phyloP scores from a whole-genome alignment of 2,113 vertebrate species.

The Copsychus sechellarum region DNA sequence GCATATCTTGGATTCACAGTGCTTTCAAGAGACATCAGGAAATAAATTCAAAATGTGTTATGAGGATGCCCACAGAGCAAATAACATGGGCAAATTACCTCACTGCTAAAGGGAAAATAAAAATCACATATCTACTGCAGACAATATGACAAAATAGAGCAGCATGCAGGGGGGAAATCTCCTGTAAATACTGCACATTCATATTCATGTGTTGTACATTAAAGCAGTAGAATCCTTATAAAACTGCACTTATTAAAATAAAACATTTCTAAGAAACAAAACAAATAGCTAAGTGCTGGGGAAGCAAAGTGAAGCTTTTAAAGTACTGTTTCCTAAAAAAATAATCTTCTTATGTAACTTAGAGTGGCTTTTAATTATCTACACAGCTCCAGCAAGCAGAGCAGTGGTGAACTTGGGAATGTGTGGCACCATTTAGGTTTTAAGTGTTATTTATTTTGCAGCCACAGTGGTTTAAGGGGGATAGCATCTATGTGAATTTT shows the following conservation, averaged over 20 bases:
- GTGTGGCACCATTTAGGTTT: background rate
- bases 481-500: background rate
- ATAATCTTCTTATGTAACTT: background rate
- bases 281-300: background rate
- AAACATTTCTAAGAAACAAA: background rate
- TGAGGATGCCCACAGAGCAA: constrained; percentile 74
- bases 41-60: constrained; percentile 72
- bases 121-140: constrained; percentile 39
- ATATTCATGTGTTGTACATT: constrained; percentile 23
- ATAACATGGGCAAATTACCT: constrained; percentile 75
- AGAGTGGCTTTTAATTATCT: constrained; percentile 58
- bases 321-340: background rate
- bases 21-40: constrained; percentile 68
- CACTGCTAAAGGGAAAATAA: constrained; percentile 59
- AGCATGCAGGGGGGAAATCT: background rate
- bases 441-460: background rate
- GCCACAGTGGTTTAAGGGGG: background rate
- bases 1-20: constrained; percentile 72
- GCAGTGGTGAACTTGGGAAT: background rate
- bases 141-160: constrained; percentile 45
- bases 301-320: background rate
- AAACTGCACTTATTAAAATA: constrained; percentile 9
- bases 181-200: constrained; percentile 19
- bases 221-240: background rate
- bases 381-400: background rate